Evolutionary conservation across 2,797 vertebrate species (phyloP), one percentile per base, ranked within the genome.

Genomic region (Megaceryle alcyon): DNA sequence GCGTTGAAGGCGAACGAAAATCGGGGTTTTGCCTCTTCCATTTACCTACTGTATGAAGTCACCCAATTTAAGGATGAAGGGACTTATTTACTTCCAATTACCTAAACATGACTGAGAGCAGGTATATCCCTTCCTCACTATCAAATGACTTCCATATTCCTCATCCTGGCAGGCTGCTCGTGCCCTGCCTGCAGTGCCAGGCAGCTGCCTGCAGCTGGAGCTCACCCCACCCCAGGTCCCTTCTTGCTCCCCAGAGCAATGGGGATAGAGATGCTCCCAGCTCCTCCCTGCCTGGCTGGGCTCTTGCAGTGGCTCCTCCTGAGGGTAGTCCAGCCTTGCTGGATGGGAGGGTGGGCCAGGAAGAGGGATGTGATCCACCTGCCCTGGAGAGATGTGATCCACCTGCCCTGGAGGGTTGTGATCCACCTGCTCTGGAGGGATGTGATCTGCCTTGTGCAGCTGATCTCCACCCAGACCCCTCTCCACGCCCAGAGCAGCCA

Each of bases 31-130:
- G 89, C 88, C 94, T 89, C 88, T 82, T 46, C 84, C 78, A 54
- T 87, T 94, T 94, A 88, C 86, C 65, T 5, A 4, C 26, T 6
- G 31, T 14, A 56, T 18, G 57, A 90, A 93, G 82, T 57, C 95
- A 82, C 80, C 22, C 3, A 1, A 63, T 66, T 65, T 84, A 44
- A 81, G 85, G 82, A 88, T 84, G 83, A 90, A 88, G 90, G 75
- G 54, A 88, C 63, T 86, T 88, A 92, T 90, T 93, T 90, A 86
- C 78, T 95, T 73, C 66, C 93, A 79, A 84, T 84, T 88, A 84
- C 90, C 86, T n/a, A 83, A 93, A 78, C 69, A 66, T 35, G 90
- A 78, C 48, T 43, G 88, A 63, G 73, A 78, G 84, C 33, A 68
- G 91, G 69, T 51, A 31, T 26, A 46, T 39, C 66, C 89, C 35